phyloP scores from a whole-genome alignment of 2,113 vertebrate species.

The Lophochroa leadbeateri region DNA sequence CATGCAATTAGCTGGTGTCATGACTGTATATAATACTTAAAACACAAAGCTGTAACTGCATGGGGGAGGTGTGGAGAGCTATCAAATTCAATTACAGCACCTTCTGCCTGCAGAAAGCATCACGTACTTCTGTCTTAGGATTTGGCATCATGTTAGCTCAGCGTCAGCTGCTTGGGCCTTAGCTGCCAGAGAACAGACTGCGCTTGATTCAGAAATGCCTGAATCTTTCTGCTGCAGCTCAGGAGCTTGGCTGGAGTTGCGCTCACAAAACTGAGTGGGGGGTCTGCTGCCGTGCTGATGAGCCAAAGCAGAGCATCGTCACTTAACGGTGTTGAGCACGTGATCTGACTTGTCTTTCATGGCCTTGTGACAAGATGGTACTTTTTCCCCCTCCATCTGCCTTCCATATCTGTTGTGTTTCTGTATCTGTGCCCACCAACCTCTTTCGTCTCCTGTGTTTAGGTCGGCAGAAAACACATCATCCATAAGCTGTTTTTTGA shows the following conservation, averaged over 20 bases:
- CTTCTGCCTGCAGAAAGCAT: slow-evolving; percentile 67
- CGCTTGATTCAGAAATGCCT: slow-evolving; percentile 47
- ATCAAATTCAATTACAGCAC: slow-evolving; percentile 63
- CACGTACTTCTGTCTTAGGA: slow-evolving; percentile 64
- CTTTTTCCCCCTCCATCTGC: background rate
- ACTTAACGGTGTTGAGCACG: background rate
- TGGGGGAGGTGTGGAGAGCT: slow-evolving; percentile 69
- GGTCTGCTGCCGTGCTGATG: slow-evolving; percentile 3
- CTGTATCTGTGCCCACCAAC: background rate
- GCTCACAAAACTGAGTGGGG: background rate
- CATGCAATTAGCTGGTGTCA: slow-evolving; percentile 58
- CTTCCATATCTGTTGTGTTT: background rate
- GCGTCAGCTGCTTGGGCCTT: slow-evolving; percentile 65
- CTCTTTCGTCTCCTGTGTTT: slow-evolving; percentile 9
- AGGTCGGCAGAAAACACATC: slow-evolving; percentile 91
- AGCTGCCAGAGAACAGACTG: slow-evolving; percentile 72
- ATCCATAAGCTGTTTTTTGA: slow-evolving; percentile 94
- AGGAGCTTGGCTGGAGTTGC: slow-evolving; percentile 24
- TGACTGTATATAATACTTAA: slow-evolving; percentile 72
- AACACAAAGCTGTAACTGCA: slow-evolving; percentile 67
- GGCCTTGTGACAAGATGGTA: background rate
- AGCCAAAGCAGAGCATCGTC: background rate
- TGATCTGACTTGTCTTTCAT: background rate
- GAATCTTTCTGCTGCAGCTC: slow-evolving; percentile 21
- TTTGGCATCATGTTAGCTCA: slow-evolving; percentile 66